Base-by-base conservation (phyloP, 2,888 invertebrate genomes). In the Sialis fuliginosa region DNA sequence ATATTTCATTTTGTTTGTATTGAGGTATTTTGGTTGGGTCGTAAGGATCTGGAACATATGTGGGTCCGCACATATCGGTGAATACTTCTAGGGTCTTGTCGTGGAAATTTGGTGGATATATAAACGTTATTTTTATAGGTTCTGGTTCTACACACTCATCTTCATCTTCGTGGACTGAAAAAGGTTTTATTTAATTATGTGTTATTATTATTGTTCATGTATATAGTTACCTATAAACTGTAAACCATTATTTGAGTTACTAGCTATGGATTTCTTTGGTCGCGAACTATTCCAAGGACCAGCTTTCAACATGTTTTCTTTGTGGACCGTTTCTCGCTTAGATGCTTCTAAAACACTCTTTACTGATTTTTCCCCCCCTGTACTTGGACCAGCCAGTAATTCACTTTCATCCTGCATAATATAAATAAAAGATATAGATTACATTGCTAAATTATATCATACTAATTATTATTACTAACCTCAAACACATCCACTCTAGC, bases 261-360 rank as follows among this genome's bases (percentile, higher is more conserved):
- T 52, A 45, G 62, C 55, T 31, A 61, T 52, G 42, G 59, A 60
- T 52, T 63, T 62, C 54, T 63, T 64, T 49, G 61, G 60, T 12
- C 59, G 56, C 5, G 64, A 63, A 49, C 64, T 71, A 45, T 70
- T 76, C 86, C 85, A 86, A 4, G 76, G 73, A 2, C 81, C 79
- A 2, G 85, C 71, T 57, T 80, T 78, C 51, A 77, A 68, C 2
- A 72, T 66, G 61, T 87, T 86, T 62, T 87, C 86, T 58, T 80
- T 76, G 51, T 71, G 69, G 30, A 67, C 58, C n/a, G 62, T 58
- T 50, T 68, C 67, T 48, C 69, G 71, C 48, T 72, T 65, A 7
- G 72, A 70, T 10, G 72, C 70, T 51, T 71, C 71, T 48, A 78
- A 62, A 53, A 79, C 72, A 53, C 75, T 76, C 39, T 60, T 58